These are phyloP conservation scores for Drosophila busckii DNA, from an alignment of 1,140 invertebrate species.

Conservation along the genomic window DNA sequence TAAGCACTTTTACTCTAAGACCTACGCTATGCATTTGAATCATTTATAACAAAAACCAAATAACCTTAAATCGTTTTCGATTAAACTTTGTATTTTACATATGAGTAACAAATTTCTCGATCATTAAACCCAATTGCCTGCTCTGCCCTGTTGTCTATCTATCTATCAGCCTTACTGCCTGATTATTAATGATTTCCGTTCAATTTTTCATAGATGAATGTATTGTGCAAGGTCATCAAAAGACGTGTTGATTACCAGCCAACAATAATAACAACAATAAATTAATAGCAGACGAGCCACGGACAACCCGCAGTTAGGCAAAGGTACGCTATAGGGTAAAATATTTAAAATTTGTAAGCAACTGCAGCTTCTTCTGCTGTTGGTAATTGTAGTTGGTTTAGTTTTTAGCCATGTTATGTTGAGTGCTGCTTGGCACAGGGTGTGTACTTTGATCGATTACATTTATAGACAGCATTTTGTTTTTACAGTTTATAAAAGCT, in stretches of 20 bases:
- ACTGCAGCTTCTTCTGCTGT: too few species aligned
- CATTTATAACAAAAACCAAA: constrained; percentile 21
- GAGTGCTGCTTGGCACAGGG: too few species aligned
- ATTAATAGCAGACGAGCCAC: constrained; percentile 50
- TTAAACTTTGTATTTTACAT: constrained; percentile 31
- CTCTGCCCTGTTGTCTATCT: constrained; percentile 2
- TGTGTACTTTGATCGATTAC: constrained; percentile 13
- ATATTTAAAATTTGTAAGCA: too few species aligned
- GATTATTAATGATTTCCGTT: constrained; percentile 76
- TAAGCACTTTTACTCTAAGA: constrained; percentile 11
- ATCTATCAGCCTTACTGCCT: constrained; percentile 29
- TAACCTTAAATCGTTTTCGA: constrained; percentile 26
- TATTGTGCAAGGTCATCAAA: constrained; percentile 73
- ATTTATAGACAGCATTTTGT: constrained; percentile 58
- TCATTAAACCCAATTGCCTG: constrained; percentile 61
- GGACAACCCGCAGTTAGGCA: constrained; percentile 55
- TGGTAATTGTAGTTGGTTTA: too few species aligned
- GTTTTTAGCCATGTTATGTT: too few species aligned
- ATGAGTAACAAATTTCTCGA: constrained; percentile 42
- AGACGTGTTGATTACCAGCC: constrained; percentile 72
- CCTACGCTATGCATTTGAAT: constrained; percentile 35
- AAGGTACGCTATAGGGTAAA: too few species aligned
- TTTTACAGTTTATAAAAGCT: too few species aligned
- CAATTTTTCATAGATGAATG: constrained; percentile 70
- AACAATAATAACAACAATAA: constrained; percentile 73